A percentile compares a stretch with the other conserved stretches of the same genome.
These are phyloP conservation scores for Mugil cephalus DNA, from an alignment of 2,113 vertebrate species.

Conservation along the genomic window DNA sequence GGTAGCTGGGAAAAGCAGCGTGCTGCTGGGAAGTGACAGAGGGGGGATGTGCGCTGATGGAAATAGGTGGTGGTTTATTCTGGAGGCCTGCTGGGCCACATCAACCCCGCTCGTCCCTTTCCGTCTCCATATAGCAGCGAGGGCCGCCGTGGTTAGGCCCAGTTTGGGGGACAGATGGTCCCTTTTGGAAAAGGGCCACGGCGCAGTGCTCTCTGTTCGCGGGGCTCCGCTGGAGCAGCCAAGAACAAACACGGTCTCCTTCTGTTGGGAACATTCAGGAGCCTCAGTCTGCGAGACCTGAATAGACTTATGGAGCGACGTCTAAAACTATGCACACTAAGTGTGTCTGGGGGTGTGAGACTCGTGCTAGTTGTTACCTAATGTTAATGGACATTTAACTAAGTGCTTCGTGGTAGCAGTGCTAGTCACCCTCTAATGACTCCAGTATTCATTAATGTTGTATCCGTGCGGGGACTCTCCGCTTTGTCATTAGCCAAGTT, in stretches of 20 bases:
- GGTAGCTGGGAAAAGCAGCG: constrained; percentile 52
- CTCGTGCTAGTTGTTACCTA: constrained; percentile 17
- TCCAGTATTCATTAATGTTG: constrained; percentile 41
- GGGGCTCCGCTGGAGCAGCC: constrained; percentile 71
- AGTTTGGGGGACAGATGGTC: constrained; percentile 79
- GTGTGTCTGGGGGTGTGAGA: constrained; percentile 18
- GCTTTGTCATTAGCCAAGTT: constrained; percentile 10
- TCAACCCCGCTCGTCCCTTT: constrained; percentile 61
- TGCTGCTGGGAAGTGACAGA: constrained; percentile 44
- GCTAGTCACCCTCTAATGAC: constrained; percentile 32
- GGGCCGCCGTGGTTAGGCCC: constrained; percentile 54
- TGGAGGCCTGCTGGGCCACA: constrained; percentile 73
- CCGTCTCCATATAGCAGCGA: constrained; percentile 39
- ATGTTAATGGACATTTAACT: constrained; percentile 23
- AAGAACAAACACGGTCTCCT: constrained; percentile 75
- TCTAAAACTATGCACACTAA: constrained; percentile 45
- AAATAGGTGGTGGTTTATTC: constrained; percentile 76
- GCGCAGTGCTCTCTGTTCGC: constrained; percentile 64
- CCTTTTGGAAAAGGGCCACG: constrained; percentile 77
- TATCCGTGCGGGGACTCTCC: not conserved
- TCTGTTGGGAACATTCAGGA: constrained; percentile 72
- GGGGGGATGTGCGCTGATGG: constrained; percentile 60
- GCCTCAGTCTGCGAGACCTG: constrained; percentile 36
- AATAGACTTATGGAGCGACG: constrained; percentile 28
- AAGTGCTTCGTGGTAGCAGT: constrained; percentile 20